phyloP scores from a whole-genome alignment of 2,797 vertebrate genomes.

The Sebastolobus alascanus region DNA sequence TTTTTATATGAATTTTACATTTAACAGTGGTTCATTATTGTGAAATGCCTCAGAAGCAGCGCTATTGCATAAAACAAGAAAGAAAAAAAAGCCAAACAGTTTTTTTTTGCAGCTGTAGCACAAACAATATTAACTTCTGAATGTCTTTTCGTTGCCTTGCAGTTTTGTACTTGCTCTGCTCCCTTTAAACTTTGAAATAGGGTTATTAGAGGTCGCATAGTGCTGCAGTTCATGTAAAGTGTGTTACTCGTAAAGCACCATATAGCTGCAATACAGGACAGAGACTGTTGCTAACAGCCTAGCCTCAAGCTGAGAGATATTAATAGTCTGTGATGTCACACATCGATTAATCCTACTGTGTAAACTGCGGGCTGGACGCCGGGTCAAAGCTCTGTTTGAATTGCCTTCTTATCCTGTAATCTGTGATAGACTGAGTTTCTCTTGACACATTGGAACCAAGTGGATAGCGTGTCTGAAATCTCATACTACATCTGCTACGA shows the following conservation, averaged over 20 bases:
- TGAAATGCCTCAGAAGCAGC: conserved; percentile 64
- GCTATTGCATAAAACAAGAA: conserved; percentile 31
- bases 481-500: conserved; percentile 15
- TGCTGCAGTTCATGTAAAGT: conserved; percentile 60
- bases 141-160: conserved; percentile 80
- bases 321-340: conserved; percentile 69
- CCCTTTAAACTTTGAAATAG: conserved; percentile 70
- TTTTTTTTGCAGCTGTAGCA: conserved; percentile 66
- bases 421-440: conserved; percentile 59
- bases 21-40: conserved; percentile 64
- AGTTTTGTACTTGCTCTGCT: conserved; percentile 74
- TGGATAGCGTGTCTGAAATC: conserved; percentile 37
- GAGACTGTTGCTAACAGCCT: conserved; percentile 81
- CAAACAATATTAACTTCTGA: conserved; percentile 70
- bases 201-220: conserved; percentile 56
- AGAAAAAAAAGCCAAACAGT: conserved; percentile 2
- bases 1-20: conserved; percentile 68
- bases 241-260: conserved; percentile 68
- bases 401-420: conserved; percentile 54
- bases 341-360: conserved; percentile 62
- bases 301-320: conserved; percentile 70
- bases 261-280: conserved; percentile 82
- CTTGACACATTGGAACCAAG: conserved; percentile 28
- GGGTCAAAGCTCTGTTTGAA: conserved; percentile 46
- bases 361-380: conserved; percentile 53